phyloP scores from a whole-genome alignment of 2,113 vertebrate species.

The Chaenocephalus aceratus region DNA sequence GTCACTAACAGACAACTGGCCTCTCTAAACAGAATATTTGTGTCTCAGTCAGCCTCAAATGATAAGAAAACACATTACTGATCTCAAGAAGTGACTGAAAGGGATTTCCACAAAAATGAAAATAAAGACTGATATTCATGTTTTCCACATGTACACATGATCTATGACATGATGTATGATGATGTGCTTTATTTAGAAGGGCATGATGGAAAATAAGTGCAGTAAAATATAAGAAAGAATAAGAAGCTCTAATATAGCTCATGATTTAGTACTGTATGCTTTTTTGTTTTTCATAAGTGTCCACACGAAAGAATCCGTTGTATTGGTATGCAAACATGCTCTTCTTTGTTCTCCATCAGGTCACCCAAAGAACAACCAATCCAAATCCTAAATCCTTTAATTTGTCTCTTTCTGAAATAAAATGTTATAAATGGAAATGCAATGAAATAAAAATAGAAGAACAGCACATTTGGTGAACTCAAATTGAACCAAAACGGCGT shows the following conservation, averaged over 20 bases:
- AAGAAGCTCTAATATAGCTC: neutral
- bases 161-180: constrained; percentile 35
- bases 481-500: constrained; percentile 22
- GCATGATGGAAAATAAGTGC: constrained; percentile 24
- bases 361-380: constrained; percentile 21
- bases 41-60: neutral
- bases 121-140: neutral
- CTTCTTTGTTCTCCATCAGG: neutral
- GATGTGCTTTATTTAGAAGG: constrained; percentile 21
- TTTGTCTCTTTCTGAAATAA: neutral
- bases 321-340: constrained; percentile 32
- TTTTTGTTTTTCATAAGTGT: neutral
- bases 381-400: constrained; percentile 6
- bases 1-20: neutral
- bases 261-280: neutral
- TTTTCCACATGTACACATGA: constrained; percentile 24
- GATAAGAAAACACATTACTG: neutral
- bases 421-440: neutral
- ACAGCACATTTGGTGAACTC: constrained; percentile 10
- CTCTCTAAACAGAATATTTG: constrained; percentile 34
- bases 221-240: neutral
- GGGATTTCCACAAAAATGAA: neutral
- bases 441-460: neutral
- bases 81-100: neutral
- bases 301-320: constrained; percentile 1